These are phyloP conservation scores for Ancistrus triradiatus DNA, from an alignment of 2,113 vertebrate genomes.

Conservation along the genomic window DNA sequence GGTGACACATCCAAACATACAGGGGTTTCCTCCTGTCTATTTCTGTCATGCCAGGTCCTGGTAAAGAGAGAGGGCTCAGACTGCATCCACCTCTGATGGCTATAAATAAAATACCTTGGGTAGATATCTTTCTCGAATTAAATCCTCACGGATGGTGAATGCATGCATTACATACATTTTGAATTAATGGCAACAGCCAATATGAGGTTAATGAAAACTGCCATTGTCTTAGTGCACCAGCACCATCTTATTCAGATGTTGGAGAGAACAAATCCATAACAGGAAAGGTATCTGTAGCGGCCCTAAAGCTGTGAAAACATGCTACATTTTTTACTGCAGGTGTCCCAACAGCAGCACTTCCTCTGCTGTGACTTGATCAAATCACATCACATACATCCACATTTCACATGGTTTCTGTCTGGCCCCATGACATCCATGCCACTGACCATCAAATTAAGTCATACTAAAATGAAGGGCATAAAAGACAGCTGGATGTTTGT, in stretches of 20 bases:
- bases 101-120: constrained; percentile 27
- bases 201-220: too few relatives aligned
- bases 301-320: constrained; percentile 53
- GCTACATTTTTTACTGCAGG: constrained; percentile 34
- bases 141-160: background rate
- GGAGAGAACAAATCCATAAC: constrained; percentile 30
- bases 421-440: constrained; percentile 3
- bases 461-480: background rate
- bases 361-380: constrained; percentile 26
- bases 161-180: background rate
- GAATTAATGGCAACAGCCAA: too few relatives aligned
- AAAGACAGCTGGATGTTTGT: too few relatives aligned
- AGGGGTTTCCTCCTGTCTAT: constrained; percentile 42
- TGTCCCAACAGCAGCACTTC: constrained; percentile 41
- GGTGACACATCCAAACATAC: constrained; percentile 26
- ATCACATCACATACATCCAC: constrained; percentile 1
- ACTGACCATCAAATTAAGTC: background rate
- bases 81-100: background rate
- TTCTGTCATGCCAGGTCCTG: constrained; percentile 26
- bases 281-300: constrained; percentile 36
- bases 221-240: too few relatives aligned
- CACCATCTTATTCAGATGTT: background rate
- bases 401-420: constrained; percentile 2
- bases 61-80: constrained; percentile 15
- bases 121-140: background rate